These are phyloP conservation scores for Serinus canaria DNA, from an alignment of 2,113 vertebrate species.

Conservation along the genomic window DNA sequence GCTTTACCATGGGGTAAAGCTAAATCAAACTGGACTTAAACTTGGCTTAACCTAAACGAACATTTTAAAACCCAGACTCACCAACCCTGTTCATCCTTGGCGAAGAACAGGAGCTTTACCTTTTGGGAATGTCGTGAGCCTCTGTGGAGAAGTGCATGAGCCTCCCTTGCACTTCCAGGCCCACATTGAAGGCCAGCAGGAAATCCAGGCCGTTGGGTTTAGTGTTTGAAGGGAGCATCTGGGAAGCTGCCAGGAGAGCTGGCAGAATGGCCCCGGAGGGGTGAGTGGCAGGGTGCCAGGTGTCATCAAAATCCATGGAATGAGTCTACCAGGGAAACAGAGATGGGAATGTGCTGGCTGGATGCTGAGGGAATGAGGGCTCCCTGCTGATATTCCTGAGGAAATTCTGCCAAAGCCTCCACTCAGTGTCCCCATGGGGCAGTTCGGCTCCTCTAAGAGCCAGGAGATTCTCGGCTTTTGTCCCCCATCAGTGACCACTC, in stretches of 20 bases:
- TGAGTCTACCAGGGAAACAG: conserved; percentile 72
- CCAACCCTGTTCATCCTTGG: rapidly evolving
- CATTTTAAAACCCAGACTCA: not conserved
- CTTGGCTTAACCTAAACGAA: not conserved
- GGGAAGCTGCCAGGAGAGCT: conserved; percentile 82
- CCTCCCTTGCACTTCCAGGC: conserved; percentile 86
- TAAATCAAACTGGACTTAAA: not conserved
- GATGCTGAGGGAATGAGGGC: not conserved
- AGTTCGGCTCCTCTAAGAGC: not conserved
- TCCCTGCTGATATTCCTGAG: not conserved
- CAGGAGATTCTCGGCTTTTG: not conserved
- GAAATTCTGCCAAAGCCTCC: not conserved
- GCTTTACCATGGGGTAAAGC: not conserved
- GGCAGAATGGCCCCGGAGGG: conserved; percentile 86
- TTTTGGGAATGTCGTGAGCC: conserved; percentile 85
- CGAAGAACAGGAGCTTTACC: conserved; percentile 51
- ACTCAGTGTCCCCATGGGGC: rapidly evolving
- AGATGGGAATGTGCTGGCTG: not conserved
- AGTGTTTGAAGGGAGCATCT: conserved; percentile 76
- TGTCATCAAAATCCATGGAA: conserved; percentile 91
- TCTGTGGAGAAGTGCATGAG: conserved; percentile 87
- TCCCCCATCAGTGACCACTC: too few species aligned
- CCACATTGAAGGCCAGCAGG: conserved; percentile 84
- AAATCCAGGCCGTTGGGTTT: conserved; percentile 83
- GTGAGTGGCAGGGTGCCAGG: conserved; percentile 89